Percentiles rank a stretch among this genome's conserved stretches.
Evolutionary conservation across 2,797 vertebrate species (phyloP).

Genomic region (Anguilla megastoma): DNA sequence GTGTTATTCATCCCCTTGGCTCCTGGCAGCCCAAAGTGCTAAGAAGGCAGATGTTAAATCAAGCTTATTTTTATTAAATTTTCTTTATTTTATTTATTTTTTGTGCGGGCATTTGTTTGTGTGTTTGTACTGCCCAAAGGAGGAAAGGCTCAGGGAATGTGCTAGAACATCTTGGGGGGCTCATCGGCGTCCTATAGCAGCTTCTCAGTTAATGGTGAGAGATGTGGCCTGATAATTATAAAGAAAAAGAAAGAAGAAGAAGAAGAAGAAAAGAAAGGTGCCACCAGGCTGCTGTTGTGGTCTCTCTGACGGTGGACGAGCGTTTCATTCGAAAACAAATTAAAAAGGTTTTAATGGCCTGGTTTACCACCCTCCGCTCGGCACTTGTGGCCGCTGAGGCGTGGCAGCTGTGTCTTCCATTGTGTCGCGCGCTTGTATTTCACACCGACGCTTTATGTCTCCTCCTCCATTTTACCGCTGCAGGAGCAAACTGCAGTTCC

Average conservation of each 20-base stretch:
- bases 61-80: conserved; percentile 10
- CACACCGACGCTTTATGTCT: neutral
- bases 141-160: neutral
- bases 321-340: conserved; percentile 6
- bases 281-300: neutral
- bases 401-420: neutral
- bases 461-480: neutral
- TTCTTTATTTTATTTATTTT: neutral
- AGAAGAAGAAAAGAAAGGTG: neutral
- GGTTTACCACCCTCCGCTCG: neutral
- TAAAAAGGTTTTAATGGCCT: neutral
- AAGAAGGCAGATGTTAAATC: conserved; percentile 13
- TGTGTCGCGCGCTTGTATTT: neutral
- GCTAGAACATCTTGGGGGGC: neutral
- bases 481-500: neutral
- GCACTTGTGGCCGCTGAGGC: neutral
- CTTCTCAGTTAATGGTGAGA: neutral
- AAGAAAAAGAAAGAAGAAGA: neutral
- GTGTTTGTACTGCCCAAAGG: neutral
- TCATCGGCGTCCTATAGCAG: neutral
- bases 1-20: neutral
- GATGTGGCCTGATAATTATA: neutral
- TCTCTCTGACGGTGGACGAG: neutral
- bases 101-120: neutral
- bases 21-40: conserved; percentile 15